Percentiles rank a stretch among this genome's conserved stretches.
phyloP scores from a whole-genome alignment of 2,888 invertebrate genomes.

The Steinernema hermaphroditum region DNA sequence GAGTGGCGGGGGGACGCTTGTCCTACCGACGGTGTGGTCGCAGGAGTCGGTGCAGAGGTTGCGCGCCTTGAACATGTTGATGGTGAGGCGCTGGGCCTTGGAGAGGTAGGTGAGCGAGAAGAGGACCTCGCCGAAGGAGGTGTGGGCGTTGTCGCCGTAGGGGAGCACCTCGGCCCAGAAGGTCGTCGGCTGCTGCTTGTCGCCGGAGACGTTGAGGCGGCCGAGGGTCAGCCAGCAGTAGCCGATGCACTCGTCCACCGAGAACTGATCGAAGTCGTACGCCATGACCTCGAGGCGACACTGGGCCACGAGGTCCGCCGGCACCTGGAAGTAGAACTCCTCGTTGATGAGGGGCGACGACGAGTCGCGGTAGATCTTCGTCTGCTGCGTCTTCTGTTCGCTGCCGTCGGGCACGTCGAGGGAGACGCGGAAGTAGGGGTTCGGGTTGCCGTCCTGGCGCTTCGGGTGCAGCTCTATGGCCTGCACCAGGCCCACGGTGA shows the following conservation, averaged over 20 bases:
- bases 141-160: constrained; percentile 65
- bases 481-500: constrained; percentile 73
- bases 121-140: constrained; percentile 72
- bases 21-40: constrained; percentile 42
- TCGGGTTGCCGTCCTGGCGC: constrained; percentile 58
- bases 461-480: constrained; percentile 69
- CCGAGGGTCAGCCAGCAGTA: constrained; percentile 61
- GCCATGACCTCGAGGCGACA: constrained; percentile 64
- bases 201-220: constrained; percentile 52
- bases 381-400: constrained; percentile 52
- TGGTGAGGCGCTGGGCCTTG: constrained; percentile 72
- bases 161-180: constrained; percentile 66
- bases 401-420: constrained; percentile 52
- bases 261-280: constrained; percentile 64
- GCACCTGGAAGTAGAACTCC: constrained; percentile 62
- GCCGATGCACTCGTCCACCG: constrained; percentile 65
- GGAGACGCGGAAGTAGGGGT: constrained; percentile 52
- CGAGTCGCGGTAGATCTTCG: constrained; percentile 54
- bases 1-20: no score
- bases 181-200: constrained; percentile 55
- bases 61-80: constrained; percentile 72
- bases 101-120: constrained; percentile 72
- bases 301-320: constrained; percentile 45
- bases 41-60: constrained; percentile 69
- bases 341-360: constrained; percentile 60